phyloP scores from a whole-genome alignment of 2,888 invertebrate species.

The Cephus rjabovi region DNA sequence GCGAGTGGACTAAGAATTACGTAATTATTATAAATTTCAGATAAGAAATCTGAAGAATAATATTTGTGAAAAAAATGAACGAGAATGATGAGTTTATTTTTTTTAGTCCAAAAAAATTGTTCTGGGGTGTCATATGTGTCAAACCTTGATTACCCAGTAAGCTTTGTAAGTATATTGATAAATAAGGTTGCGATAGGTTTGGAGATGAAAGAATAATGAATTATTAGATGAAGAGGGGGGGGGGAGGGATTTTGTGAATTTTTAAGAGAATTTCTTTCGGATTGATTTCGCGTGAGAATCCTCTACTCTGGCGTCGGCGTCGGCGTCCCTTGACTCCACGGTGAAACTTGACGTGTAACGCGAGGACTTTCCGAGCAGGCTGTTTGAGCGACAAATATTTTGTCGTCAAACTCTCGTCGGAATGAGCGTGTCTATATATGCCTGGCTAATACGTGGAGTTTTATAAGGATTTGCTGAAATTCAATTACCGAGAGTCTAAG shows the following conservation, averaged over 20 bases:
- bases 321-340: background rate
- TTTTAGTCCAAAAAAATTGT: background rate
- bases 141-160: background rate
- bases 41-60: background rate
- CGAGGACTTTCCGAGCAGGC: constrained; percentile 51
- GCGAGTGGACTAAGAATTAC: background rate
- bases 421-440: constrained; percentile 65
- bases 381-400: constrained; percentile 68
- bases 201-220: background rate
- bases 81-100: background rate
- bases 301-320: background rate
- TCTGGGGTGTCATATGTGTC: background rate
- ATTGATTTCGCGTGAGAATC: background rate
- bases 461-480: constrained; percentile 63
- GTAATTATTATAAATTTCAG: background rate
- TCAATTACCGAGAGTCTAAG: constrained; percentile 42
- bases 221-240: background rate
- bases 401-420: constrained; percentile 65
- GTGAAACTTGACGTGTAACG: background rate
- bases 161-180: background rate
- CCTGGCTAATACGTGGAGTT: constrained; percentile 64
- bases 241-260: background rate
- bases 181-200: background rate
- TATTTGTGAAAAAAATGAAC: background rate
- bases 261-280: background rate